Evolutionary conservation across 2,888 invertebrate genomes (phyloP).

Genomic region (Meteorus colon): DNA sequence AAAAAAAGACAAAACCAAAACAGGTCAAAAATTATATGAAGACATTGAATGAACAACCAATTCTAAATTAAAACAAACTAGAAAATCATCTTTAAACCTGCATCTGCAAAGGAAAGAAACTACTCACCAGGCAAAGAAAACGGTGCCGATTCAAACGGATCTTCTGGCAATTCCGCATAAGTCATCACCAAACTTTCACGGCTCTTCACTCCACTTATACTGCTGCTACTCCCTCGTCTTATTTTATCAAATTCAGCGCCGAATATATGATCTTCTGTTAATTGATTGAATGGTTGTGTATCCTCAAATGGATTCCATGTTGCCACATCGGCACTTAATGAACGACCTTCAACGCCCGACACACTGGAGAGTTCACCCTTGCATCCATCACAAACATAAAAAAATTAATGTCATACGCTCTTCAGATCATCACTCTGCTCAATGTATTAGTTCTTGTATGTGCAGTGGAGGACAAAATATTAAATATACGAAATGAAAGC

Average conservation of each 20-base stretch:
- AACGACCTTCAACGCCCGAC: constrained; percentile 67
- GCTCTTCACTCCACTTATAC: constrained; percentile 82
- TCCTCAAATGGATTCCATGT: constrained; percentile 92
- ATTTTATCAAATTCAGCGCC: constrained; percentile 88
- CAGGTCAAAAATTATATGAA: neutral
- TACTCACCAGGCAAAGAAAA: constrained; percentile 82
- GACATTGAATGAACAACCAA: neutral
- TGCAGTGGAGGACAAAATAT: constrained; percentile 54
- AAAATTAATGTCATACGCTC: constrained; percentile 16
- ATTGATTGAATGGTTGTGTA: constrained; percentile 80
- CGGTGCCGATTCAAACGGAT: constrained; percentile 89
- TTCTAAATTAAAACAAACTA: neutral
- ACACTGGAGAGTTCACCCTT: constrained; percentile 72
- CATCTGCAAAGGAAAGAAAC: constrained; percentile 43
- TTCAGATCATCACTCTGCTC: neutral
- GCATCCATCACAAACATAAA: constrained; percentile 22
- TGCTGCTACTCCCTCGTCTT: constrained; percentile 84
- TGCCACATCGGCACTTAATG: constrained; percentile 77
- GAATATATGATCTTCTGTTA: constrained; percentile 87
- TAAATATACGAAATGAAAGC: constrained; percentile 46
- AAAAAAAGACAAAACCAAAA: constrained; percentile 12
- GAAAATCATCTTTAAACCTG: constrained; percentile 11
- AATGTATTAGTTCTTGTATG: constrained; percentile 36
- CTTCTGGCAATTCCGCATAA: constrained; percentile 77
- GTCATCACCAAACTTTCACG: constrained; percentile 82